phyloP scores from a whole-genome alignment of 2,888 invertebrate genomes.

The Chrysolina americana region DNA sequence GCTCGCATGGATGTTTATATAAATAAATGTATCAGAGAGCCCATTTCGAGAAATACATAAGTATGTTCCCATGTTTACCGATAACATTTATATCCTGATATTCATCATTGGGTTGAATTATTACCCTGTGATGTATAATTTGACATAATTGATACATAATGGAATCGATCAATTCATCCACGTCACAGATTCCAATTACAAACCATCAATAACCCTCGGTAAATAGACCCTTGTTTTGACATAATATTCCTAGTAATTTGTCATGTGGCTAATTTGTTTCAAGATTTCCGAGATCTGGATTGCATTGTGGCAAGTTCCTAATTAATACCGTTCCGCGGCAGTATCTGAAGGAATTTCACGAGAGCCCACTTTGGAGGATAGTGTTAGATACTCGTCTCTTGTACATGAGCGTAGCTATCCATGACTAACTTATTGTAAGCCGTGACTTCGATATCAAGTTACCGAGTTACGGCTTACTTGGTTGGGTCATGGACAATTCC shows the following conservation, averaged over 20 bases:
- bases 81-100: neutral
- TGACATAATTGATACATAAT: slow-evolving; percentile 14
- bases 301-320: slow-evolving; percentile 24
- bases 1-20: too few species aligned
- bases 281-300: slow-evolving; percentile 27
- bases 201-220: slow-evolving; percentile 13
- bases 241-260: slow-evolving; percentile 28
- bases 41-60: neutral
- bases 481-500: too few species aligned
- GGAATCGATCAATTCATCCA: neutral
- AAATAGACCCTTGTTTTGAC: slow-evolving; percentile 31
- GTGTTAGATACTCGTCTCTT: slow-evolving; percentile 4
- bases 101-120: neutral
- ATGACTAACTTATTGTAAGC: too few species aligned
- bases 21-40: too few species aligned
- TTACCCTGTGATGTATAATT: neutral
- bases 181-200: slow-evolving; percentile 10
- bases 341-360: slow-evolving; percentile 5
- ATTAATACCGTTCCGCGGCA: slow-evolving; percentile 18
- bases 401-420: too few species aligned
- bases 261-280: slow-evolving; percentile 32
- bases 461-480: too few species aligned
- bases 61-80: neutral
- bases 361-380: neutral
- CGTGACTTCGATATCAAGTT: too few species aligned